Evolutionary conservation across 2,113 vertebrate genomes (phyloP).

Genomic region (Podocnemis expansa): DNA sequence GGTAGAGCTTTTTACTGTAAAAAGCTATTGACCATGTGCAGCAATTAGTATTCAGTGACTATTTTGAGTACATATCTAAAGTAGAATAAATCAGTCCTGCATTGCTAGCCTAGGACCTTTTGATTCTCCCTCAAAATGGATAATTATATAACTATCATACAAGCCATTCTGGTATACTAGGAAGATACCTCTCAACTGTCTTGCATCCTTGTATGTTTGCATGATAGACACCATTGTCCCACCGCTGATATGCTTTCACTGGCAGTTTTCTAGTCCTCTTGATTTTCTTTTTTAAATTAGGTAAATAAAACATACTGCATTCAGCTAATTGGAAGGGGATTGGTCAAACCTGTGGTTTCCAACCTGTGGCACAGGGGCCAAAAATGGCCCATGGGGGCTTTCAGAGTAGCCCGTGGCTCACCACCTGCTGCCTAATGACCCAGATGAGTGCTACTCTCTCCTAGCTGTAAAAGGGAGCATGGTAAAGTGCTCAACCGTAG

Average conservation of each 20-base stretch:
- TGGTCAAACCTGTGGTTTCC: background rate
- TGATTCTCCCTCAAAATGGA: background rate
- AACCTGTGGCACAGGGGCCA: too few species aligned
- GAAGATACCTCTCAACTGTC: background rate
- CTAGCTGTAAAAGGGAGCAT: too few species aligned
- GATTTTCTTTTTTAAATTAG: background rate
- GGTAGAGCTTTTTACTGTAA: background rate
- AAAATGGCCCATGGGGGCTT: too few species aligned
- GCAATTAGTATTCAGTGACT: background rate
- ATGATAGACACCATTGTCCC: background rate
- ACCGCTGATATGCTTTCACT: background rate
- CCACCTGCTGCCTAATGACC: too few species aligned
- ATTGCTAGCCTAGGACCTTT: background rate
- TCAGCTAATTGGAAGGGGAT: background rate
- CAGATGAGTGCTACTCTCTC: too few species aligned
- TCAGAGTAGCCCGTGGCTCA: too few species aligned
- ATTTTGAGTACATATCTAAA: background rate
- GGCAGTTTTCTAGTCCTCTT: background rate
- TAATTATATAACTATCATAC: background rate
- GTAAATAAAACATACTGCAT: background rate
- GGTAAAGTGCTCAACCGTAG: too few species aligned
- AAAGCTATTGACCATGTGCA: background rate
- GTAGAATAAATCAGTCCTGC: slow-evolving; percentile 14
- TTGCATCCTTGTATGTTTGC: background rate
- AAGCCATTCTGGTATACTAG: background rate